Evolutionary conservation across 2,888 invertebrate genomes (phyloP), one percentile per base, ranked within the genome.

Genomic region (Dione vanillae): DNA sequence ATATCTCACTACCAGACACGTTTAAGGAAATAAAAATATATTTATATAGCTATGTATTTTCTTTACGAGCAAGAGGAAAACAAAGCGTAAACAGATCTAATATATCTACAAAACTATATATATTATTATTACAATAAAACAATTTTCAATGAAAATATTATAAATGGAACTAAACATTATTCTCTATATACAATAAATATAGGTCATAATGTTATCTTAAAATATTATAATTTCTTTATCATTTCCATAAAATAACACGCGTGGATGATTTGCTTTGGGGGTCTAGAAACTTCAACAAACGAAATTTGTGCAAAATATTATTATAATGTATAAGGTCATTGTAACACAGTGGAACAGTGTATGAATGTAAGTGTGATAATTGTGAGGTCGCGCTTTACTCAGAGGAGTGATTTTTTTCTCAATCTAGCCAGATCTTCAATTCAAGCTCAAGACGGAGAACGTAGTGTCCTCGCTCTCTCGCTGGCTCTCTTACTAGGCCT

Each of bases 201-300:
- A 40, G 56, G 56, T 56, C 16, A 11, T 12, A 37, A 6, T 37
- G 56, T 40, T 56, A 56, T 56, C 56, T 35, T 40, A 16, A 16
- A 56, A 2, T 16, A 0, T 16, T 56, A 56, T 37, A 16, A 56
- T 35, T 37, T 54, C n/a, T 37, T 54, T 54, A 37, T 54, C 27
- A 47, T 47, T 16, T 1, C 19, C 16, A 1, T 49, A 20, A 3
- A 27, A 27, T 16, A 9, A n/a, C 5, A 54, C n/a, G 54, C 35
- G 3, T 35, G n/a, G 54, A 10, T 37, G 54, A 9, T 16, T 16
- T 37, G 37, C 37, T 16, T 40, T 56, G 56, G 56, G 56, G 56
- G 37, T 56, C 56, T 56, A 56, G 56, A 56, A 37, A 0, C 0
- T 56, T 56, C 56, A 37, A 12, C 11, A 12, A n/a, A 54, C 35